phyloP scores from a whole-genome alignment of 2,113 vertebrate species.

The Serilophus lunatus region DNA sequence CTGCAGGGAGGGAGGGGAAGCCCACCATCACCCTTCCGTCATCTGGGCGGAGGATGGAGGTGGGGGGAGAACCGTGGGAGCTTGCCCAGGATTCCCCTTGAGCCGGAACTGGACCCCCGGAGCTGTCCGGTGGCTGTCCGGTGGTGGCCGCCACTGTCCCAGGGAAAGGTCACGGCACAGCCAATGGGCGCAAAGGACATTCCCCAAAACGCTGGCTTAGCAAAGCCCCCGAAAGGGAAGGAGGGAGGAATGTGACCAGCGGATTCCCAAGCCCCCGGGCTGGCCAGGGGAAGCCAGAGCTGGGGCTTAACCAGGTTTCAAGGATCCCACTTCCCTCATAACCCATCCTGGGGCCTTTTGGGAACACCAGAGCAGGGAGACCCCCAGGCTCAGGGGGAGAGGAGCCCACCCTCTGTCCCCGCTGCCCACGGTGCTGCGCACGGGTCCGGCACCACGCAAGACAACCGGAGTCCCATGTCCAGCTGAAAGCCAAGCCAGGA shows the following conservation, averaged over 20 bases:
- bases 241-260: slow-evolving; percentile 14
- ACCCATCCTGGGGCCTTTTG: rapidly evolving
- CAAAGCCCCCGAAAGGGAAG: slow-evolving; percentile 17
- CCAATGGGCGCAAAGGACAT: slow-evolving; percentile 44
- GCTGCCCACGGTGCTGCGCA: not conserved
- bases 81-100: not conserved
- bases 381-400: rapidly evolving
- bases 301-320: rapidly evolving
- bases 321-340: rapidly evolving
- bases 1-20: slow-evolving; percentile 43
- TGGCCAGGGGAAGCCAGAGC: not conserved
- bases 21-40: rapidly evolving
- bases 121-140: rapidly evolving
- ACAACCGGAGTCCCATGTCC: not conserved
- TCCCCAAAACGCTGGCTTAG: slow-evolving; percentile 49
- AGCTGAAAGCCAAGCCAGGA: slow-evolving; percentile 38
- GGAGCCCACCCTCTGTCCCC: not conserved
- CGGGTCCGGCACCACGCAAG: rapidly evolving
- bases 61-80: rapidly evolving
- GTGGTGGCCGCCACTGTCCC: not conserved
- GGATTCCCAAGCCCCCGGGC: not conserved
- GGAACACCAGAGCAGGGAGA: not conserved
- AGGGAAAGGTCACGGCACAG: not conserved
- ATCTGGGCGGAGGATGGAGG: not conserved
- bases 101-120: rapidly evolving